Evolutionary conservation across 2,113 vertebrate species (phyloP).

Genomic region (Salminus brasiliensis): DNA sequence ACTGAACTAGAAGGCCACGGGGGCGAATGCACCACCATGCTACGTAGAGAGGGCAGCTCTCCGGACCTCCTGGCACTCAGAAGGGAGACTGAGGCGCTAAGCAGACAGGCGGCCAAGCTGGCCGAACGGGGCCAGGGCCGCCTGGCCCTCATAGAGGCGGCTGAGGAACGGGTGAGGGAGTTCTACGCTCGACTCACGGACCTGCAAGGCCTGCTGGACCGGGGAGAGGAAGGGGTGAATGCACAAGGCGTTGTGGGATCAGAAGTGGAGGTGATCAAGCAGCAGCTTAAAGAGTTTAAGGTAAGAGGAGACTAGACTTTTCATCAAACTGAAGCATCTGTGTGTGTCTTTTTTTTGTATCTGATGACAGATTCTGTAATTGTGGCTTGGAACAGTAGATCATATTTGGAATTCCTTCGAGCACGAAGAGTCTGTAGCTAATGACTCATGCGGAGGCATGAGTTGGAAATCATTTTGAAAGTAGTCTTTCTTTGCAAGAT

Average conservation of each 20-base stretch:
- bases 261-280: slow-evolving; percentile 93
- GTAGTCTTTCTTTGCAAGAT: not conserved
- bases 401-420: not conserved
- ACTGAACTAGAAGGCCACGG: slow-evolving; percentile 84
- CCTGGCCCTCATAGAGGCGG: slow-evolving; percentile 84
- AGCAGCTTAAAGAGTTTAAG: slow-evolving; percentile 94
- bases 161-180: slow-evolving; percentile 81
- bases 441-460: slow-evolving; percentile 22
- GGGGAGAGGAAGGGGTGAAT: slow-evolving; percentile 83
- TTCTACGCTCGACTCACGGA: slow-evolving; percentile 85
- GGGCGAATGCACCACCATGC: slow-evolving; percentile 85
- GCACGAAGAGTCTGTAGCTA: not conserved
- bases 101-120: slow-evolving; percentile 90
- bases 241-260: slow-evolving; percentile 88
- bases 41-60: slow-evolving; percentile 88
- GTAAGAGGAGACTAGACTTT: slow-evolving; percentile 70
- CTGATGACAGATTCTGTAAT: not conserved
- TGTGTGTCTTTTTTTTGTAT: not conserved
- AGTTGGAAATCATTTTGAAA: not conserved
- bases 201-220: slow-evolving; percentile 82
- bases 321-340: not conserved
- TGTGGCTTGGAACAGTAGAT: not conserved
- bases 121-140: slow-evolving; percentile 84
- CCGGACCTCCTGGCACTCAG: slow-evolving; percentile 90
- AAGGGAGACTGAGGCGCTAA: slow-evolving; percentile 90